Conservation (phyloP, 2,113 vertebrate species). For the Nerophis lumbriciformis region DNA sequence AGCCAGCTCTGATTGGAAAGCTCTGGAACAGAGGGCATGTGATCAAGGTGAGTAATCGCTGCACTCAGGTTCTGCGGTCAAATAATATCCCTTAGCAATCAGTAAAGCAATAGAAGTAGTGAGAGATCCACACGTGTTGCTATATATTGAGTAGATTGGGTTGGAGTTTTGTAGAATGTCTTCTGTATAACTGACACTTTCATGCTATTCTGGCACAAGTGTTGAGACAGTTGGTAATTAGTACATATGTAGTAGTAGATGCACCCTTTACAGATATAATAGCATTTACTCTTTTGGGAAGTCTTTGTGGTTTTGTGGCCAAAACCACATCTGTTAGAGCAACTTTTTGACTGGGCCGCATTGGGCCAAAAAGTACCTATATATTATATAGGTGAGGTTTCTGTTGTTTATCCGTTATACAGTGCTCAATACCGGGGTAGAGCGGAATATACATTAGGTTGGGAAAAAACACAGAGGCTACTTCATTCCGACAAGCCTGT, state of each 20-base stretch:
- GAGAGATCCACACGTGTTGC: constrained; percentile 26
- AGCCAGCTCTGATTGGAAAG: constrained; percentile 49
- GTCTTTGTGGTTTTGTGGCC: too few species aligned
- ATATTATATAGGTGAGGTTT: too few species aligned
- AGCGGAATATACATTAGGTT: too few species aligned
- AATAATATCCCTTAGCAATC: constrained; percentile 56
- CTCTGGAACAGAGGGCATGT: constrained; percentile 33
- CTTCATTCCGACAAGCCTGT: too few species aligned
- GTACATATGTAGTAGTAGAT: background rate
- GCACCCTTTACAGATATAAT: background rate
- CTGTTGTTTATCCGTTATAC: too few species aligned
- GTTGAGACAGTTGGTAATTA: background rate
- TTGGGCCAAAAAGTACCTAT: too few species aligned
- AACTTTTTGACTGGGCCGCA: too few species aligned
- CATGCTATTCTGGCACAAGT: background rate
- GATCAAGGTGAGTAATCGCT: constrained; percentile 55
- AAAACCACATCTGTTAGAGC: too few species aligned
- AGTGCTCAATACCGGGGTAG: too few species aligned
- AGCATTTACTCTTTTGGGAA: too few species aligned
- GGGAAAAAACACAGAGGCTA: too few species aligned
- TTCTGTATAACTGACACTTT: background rate
- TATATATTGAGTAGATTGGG: constrained; percentile 27
- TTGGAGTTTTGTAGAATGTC: constrained; percentile 15
- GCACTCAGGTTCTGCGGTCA: constrained; percentile 45
- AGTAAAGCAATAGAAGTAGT: constrained; percentile 36